phyloP scores from a whole-genome alignment of 2,888 invertebrate genomes.

The Athrips mouffetella region DNA sequence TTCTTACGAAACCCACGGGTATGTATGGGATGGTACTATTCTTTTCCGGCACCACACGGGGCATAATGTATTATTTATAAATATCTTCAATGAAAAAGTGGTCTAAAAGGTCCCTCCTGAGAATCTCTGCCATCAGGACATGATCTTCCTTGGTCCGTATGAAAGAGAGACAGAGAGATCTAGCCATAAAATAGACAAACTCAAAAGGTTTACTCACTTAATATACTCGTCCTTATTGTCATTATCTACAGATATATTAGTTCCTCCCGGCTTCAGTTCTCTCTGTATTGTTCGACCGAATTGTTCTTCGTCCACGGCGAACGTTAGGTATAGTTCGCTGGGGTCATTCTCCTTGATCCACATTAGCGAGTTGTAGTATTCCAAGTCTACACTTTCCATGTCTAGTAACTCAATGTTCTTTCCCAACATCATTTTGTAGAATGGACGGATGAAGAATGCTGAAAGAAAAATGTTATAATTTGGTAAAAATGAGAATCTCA shows the following conservation, averaged over 20 bases:
- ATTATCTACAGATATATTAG: slow-evolving; percentile 92
- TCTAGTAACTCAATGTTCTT: slow-evolving; percentile 96
- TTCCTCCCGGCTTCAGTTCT: slow-evolving; percentile 94
- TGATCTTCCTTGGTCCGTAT: no score
- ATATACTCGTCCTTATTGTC: slow-evolving; percentile 99
- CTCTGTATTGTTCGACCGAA: slow-evolving; percentile 96
- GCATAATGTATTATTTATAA: no score
- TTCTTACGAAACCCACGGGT: no score
- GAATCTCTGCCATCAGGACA: no score
- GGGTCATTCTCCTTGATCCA: slow-evolving; percentile 99
- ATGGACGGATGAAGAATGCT: slow-evolving; percentile 99
- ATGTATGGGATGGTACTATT: no score
- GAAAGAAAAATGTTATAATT: slow-evolving; percentile 32
- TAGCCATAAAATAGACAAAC: no score
- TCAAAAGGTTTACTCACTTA: slow-evolving; percentile 78
- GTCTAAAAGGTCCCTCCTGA: no score
- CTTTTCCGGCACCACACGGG: no score
- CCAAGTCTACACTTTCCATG: slow-evolving; percentile 99
- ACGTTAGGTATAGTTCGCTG: slow-evolving; percentile 94
- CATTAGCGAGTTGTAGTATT: slow-evolving; percentile 98
- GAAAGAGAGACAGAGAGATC: no score
- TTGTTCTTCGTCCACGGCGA: slow-evolving; percentile 97
- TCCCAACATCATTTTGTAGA: slow-evolving; percentile 99
- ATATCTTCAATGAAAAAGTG: no score
- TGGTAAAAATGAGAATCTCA: not conserved